phyloP scores from a whole-genome alignment of 2,113 vertebrate genomes.

The Cynocephalus volans region DNA sequence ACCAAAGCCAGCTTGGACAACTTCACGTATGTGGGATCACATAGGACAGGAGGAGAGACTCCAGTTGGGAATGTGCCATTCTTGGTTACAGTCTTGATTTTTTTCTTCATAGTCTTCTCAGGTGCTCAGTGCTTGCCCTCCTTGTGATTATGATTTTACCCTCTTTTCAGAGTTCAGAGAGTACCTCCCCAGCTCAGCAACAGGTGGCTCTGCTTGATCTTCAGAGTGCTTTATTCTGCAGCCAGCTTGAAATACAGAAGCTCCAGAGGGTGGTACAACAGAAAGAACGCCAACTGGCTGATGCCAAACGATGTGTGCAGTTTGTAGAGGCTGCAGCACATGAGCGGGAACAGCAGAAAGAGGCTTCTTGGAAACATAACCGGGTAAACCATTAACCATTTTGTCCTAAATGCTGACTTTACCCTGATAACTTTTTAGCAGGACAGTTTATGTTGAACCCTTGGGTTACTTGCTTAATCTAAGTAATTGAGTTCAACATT shows the following conservation, averaged over 20 bases:
- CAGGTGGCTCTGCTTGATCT: conserved; percentile 91
- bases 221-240: conserved; percentile 93
- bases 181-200: conserved; percentile 79
- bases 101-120: neutral
- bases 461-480: neutral
- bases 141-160: neutral
- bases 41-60: neutral
- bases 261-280: conserved; percentile 89
- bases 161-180: conserved; percentile 83
- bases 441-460: neutral
- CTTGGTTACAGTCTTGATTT: neutral
- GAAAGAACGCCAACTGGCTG: conserved; percentile 89
- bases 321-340: conserved; percentile 90
- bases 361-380: conserved; percentile 93
- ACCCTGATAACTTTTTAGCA: neutral
- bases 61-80: accelerated
- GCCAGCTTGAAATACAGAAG: conserved; percentile 94
- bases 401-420: conserved; percentile 15
- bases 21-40: conserved; percentile 87
- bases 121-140: neutral
- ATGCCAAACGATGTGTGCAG: conserved; percentile 88
- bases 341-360: conserved; percentile 91
- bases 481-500: neutral
- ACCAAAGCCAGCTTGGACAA: conserved; percentile 91
- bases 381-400: conserved; percentile 88